phyloP scores from a whole-genome alignment of 2,888 invertebrate genomes.

The Agapetus fuscipes region DNA sequence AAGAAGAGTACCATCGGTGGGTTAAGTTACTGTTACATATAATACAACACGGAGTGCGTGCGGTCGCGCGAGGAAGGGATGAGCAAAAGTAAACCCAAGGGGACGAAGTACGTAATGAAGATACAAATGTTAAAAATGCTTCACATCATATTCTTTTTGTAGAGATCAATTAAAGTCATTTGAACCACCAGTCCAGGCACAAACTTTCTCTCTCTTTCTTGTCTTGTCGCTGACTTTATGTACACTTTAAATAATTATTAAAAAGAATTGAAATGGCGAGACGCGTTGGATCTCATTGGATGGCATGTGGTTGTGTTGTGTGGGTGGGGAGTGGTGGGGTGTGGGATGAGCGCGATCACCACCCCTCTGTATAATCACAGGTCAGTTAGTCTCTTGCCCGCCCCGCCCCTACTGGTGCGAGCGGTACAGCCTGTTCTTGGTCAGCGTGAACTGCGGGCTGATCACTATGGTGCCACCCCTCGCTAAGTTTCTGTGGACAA shows the following conservation, averaged over 20 bases:
- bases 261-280: slow-evolving; percentile 17
- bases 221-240: too few relatives aligned
- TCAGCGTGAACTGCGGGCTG: slow-evolving; percentile 79
- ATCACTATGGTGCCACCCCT: slow-evolving; percentile 81
- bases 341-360: not conserved
- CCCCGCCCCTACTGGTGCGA: slow-evolving; percentile 52
- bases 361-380: slow-evolving; percentile 6
- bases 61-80: too few relatives aligned
- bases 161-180: too few relatives aligned
- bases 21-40: not conserved
- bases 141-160: too few relatives aligned
- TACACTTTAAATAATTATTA: too few relatives aligned
- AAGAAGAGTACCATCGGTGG: not conserved
- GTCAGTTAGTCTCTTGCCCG: too few relatives aligned
- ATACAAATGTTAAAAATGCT: too few relatives aligned
- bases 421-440: slow-evolving; percentile 86
- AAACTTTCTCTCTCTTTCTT: too few relatives aligned
- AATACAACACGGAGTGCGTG: too few relatives aligned
- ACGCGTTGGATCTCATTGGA: slow-evolving; percentile 16
- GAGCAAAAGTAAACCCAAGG: too few relatives aligned
- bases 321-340: slow-evolving; percentile 1
- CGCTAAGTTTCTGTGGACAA: slow-evolving; percentile 62
- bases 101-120: too few relatives aligned
- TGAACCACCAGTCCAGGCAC: too few relatives aligned
- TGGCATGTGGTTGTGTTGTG: slow-evolving; percentile 6